These are phyloP conservation scores for Cheilosia impressa DNA, from an alignment of 2,888 invertebrate species.

Conservation along the genomic window DNA sequence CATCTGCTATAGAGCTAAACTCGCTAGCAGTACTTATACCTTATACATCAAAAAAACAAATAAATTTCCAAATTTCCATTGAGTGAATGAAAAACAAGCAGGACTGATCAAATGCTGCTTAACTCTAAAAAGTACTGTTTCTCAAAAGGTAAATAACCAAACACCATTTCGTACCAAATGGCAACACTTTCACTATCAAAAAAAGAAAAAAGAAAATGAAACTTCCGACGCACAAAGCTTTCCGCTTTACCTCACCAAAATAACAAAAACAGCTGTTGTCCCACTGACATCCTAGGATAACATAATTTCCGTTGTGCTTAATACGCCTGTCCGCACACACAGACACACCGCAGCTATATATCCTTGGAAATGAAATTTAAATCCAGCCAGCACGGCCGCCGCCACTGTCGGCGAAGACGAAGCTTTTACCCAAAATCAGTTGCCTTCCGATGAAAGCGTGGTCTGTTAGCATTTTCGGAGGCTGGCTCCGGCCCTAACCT, in stretches of 20 bases:
- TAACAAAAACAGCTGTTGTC: slow-evolving; percentile 55
- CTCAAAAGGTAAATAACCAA: too few relatives aligned
- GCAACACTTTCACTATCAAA: slow-evolving; percentile 30
- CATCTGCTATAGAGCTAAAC: too few relatives aligned
- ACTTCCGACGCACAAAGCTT: slow-evolving; percentile 32
- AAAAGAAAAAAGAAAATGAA: too few relatives aligned
- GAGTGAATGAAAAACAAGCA: too few relatives aligned
- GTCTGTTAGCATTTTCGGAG: slow-evolving; percentile 63
- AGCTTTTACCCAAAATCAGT: slow-evolving; percentile 67
- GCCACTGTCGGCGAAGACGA: slow-evolving; percentile 3
- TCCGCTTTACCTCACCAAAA: slow-evolving; percentile 15
- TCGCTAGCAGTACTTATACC: too few relatives aligned
- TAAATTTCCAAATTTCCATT: too few relatives aligned
- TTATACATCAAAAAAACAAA: too few relatives aligned
- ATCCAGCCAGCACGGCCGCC: slow-evolving; percentile 39
- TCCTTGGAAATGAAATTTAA: slow-evolving; percentile 61
- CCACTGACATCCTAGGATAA: slow-evolving; percentile 66
- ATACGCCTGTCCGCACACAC: slow-evolving; percentile 16
- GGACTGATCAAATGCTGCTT: too few relatives aligned
- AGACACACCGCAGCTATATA: slow-evolving; percentile 27
- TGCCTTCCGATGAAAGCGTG: slow-evolving; percentile 69
- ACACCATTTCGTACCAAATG: not conserved
- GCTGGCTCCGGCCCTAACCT: slow-evolving; percentile 40
- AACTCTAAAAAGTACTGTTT: not conserved
- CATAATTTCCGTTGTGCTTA: slow-evolving; percentile 64